Percentiles rank a stretch among this genome's conserved stretches.
These are phyloP conservation scores for Megalopta genalis DNA, from an alignment of 1,140 invertebrate species.

Conservation along the genomic window DNA sequence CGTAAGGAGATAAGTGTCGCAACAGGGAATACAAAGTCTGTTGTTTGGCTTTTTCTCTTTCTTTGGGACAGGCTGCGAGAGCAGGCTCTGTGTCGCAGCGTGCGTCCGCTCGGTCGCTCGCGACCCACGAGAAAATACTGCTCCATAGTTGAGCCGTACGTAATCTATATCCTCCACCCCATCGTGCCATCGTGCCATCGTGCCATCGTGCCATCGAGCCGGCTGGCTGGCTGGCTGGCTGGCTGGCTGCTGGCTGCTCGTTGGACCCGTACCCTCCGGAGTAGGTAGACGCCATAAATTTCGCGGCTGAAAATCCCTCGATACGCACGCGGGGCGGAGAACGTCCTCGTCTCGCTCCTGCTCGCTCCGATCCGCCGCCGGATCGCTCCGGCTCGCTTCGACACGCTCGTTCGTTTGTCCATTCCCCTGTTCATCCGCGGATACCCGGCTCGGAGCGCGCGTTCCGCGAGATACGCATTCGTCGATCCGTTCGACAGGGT, in stretches of 20 bases:
- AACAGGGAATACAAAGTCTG: constrained; percentile 66
- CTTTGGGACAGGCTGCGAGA: background rate
- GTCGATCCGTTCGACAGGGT: constrained; percentile 22
- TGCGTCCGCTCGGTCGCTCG: constrained; percentile 38
- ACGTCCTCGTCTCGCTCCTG: constrained; percentile 13
- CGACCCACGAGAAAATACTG: constrained; percentile 53
- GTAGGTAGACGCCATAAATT: constrained; percentile 63
- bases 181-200: constrained; percentile 34
- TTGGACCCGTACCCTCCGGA: constrained; percentile 42
- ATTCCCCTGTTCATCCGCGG: constrained; percentile 25
- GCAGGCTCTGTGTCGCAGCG: constrained; percentile 17
- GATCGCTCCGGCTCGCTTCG: no score
- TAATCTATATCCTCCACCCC: constrained; percentile 62
- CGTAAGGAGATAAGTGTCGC: constrained; percentile 65
- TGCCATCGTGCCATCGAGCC: background rate
- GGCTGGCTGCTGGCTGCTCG: background rate
- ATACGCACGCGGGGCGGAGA: constrained; percentile 40
- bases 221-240: constrained; percentile 24
- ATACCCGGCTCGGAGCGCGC: constrained; percentile 4
- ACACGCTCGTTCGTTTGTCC: constrained; percentile 28
- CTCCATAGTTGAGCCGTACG: constrained; percentile 60
- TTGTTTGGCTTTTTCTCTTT: constrained; percentile 28
- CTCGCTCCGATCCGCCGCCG: background rate
- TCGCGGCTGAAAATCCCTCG: constrained; percentile 64
- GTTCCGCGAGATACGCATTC: background rate